phyloP scores from a whole-genome alignment of 2,797 vertebrate genomes.

The Thaleichthys pacificus region DNA sequence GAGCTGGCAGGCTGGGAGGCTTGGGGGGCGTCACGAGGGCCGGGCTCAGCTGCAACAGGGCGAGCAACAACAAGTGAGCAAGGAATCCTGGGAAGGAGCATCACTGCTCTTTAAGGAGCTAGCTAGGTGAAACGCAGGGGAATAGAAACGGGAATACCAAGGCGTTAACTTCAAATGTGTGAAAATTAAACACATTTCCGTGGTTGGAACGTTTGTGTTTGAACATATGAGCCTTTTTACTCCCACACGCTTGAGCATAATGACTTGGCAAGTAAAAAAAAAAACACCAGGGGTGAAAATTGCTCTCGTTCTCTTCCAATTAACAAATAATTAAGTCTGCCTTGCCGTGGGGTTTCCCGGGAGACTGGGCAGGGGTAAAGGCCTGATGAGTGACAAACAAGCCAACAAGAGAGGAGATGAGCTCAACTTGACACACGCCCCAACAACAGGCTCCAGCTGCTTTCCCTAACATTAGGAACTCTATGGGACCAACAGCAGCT shows the following conservation, averaged over 20 bases:
- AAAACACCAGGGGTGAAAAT: slow-evolving; percentile 21
- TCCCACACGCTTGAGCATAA: slow-evolving; percentile 10
- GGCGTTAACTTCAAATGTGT: too few species aligned
- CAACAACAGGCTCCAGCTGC: not conserved
- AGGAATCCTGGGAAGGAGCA: too few species aligned
- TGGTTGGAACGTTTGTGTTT: not conserved
- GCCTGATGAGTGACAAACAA: slow-evolving; percentile 26
- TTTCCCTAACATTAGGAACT: not conserved
- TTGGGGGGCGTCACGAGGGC: too few species aligned
- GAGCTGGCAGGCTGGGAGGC: too few species aligned
- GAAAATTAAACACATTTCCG: too few species aligned
- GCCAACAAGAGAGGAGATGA: slow-evolving; percentile 16
- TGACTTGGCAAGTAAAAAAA: slow-evolving; percentile 10
- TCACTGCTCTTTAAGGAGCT: too few species aligned
- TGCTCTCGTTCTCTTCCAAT: slow-evolving; percentile 39
- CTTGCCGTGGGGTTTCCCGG: slow-evolving; percentile 7
- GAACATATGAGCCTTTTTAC: not conserved
- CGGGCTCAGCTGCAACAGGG: too few species aligned
- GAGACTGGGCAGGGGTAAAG: slow-evolving; percentile 8
- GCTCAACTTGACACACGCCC: not conserved
- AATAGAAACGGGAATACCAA: too few species aligned
- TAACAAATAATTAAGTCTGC: slow-evolving; percentile 31
- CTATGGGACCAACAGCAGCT: not conserved
- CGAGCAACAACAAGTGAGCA: too few species aligned
- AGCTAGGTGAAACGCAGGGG: too few species aligned